These are phyloP conservation scores for Corticium candelabrum DNA, from an alignment of 37 sponge, comb jelly and placozoan genomes.

Conservation along the genomic window DNA sequence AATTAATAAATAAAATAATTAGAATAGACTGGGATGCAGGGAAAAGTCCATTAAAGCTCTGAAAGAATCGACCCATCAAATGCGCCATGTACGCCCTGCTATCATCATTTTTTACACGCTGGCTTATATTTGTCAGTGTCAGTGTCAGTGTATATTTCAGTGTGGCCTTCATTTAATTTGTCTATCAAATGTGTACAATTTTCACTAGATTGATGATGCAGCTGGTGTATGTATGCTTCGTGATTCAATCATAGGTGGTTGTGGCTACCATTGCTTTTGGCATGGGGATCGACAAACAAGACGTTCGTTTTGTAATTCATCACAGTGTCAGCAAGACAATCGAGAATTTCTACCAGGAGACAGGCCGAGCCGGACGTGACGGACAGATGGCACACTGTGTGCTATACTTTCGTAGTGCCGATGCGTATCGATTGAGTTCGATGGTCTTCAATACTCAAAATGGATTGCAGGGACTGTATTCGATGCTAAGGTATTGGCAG, in stretches of 20 bases:
- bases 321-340: conserved; percentile 88
- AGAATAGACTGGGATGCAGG: no score
- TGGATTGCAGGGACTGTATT: conserved; percentile 60
- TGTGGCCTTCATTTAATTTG: background rate
- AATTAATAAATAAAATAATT: no score
- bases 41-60: no score
- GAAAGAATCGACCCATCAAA: no score
- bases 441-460: conserved; percentile 73
- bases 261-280: conserved; percentile 83
- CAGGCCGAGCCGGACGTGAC: conserved; percentile 92
- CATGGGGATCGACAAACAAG: conserved; percentile 86
- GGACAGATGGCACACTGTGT: conserved; percentile 75
- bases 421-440: conserved; percentile 42
- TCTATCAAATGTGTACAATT: no score
- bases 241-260: conserved; percentile 23
- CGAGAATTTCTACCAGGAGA: conserved; percentile 98
- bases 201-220: no score
- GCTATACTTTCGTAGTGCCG: conserved; percentile 56
- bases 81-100: no score
- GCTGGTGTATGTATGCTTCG: no score
- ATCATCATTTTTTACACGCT: no score
- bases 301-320: conserved; percentile 89
- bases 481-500: conserved; percentile 38
- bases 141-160: background rate
- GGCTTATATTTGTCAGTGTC: background rate